Percentiles rank a stretch among this genome's conserved stretches.
Conservation (phyloP, 2,888 invertebrate genomes). For the Drosophila nr. perissopoda region DNA sequence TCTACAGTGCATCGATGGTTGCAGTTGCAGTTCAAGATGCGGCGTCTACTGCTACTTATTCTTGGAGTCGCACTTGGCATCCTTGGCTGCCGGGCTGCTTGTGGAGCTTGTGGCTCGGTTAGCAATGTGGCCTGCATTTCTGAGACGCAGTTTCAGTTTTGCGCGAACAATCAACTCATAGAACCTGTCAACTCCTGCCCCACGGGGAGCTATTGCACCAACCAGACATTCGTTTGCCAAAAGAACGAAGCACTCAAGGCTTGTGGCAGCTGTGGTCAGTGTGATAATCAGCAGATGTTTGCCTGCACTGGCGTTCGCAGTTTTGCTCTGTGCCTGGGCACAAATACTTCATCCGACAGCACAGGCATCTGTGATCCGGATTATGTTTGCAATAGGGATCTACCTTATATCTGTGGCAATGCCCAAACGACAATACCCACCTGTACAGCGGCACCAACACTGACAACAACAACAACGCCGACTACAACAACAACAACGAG, state of each 20-base stretch:
- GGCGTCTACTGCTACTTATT: slow-evolving; percentile 11
- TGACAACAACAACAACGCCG: not conserved
- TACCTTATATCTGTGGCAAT: slow-evolving; percentile 31
- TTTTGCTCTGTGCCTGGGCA: slow-evolving; percentile 69
- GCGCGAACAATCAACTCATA: slow-evolving; percentile 37
- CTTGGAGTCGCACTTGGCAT: not conserved
- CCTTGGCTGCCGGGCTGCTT: slow-evolving; percentile 35
- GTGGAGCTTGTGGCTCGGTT: slow-evolving; percentile 50
- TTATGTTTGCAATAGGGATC: slow-evolving; percentile 28
- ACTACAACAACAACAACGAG: not conserved
- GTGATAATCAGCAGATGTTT: slow-evolving; percentile 54
- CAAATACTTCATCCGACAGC: slow-evolving; percentile 22
- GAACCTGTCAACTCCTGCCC: slow-evolving; percentile 57
- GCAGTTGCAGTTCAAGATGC: slow-evolving; percentile 50
- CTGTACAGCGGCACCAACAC: slow-evolving; percentile 6
- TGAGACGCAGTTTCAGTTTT: slow-evolving; percentile 61
- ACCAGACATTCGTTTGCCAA: slow-evolving; percentile 34
- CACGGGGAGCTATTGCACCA: slow-evolving; percentile 47
- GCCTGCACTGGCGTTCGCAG: slow-evolving; percentile 66
- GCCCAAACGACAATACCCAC: slow-evolving; percentile 15
- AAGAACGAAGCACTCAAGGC: slow-evolving; percentile 20
- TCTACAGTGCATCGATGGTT: not conserved
- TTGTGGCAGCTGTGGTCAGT: slow-evolving; percentile 64
- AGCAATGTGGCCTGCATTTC: slow-evolving; percentile 68
- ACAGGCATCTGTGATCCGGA: slow-evolving; percentile 43